These are phyloP conservation scores for Tamias sibiricus DNA, from an alignment of 2,113 vertebrate genomes.

Conservation along the genomic window DNA sequence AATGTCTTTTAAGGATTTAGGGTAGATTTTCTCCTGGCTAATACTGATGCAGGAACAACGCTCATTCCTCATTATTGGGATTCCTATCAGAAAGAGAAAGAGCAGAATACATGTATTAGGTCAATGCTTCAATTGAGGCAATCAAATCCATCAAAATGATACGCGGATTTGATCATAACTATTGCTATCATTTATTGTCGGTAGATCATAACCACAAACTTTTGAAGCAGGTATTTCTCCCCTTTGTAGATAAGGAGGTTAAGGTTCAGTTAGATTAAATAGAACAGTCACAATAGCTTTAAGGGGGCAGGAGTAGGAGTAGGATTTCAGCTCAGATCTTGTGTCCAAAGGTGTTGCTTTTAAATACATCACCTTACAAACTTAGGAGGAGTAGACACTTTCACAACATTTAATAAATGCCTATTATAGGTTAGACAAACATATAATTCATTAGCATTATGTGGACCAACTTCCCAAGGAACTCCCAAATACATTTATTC, in stretches of 20 bases:
- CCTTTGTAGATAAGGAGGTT: slow-evolving; percentile 7
- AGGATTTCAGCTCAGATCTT: not conserved
- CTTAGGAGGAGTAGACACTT: not conserved
- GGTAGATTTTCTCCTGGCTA: not conserved
- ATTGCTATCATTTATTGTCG: not conserved
- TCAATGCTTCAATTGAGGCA: not conserved
- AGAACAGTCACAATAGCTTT: not conserved
- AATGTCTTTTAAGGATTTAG: slow-evolving; percentile 50
- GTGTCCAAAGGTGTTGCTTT: slow-evolving; percentile 22
- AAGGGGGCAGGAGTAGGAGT: not conserved
- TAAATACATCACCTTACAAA: not conserved
- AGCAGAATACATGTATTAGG: not conserved
- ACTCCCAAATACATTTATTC: not conserved
- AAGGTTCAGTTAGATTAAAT: slow-evolving; percentile 7
- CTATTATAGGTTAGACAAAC: not conserved
- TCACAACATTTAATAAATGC: slow-evolving; percentile 30
- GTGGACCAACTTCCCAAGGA: not conserved
- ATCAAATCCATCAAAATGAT: slow-evolving; percentile 5
- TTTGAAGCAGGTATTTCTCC: not conserved
- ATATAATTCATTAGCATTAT: not conserved
- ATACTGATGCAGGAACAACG: slow-evolving; percentile 69
- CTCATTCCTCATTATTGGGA: not conserved
- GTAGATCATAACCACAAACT: slow-evolving; percentile 16
- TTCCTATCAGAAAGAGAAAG: slow-evolving; percentile 53
- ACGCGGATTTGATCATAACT: not conserved